Base-by-base conservation (phyloP, 2,113 vertebrate genomes). In the Orcinus orca region DNA sequence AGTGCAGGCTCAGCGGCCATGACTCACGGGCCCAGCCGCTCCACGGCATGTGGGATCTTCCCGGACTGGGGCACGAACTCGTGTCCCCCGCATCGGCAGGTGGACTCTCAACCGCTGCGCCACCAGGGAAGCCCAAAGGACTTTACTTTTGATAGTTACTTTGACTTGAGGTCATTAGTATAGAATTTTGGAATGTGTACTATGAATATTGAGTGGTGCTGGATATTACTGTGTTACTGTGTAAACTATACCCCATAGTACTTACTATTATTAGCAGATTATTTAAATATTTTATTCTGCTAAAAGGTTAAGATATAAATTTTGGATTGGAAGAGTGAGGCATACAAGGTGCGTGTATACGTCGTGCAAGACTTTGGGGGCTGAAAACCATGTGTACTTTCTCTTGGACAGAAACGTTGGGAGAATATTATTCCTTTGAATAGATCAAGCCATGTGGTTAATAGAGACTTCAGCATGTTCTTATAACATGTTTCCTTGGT, bases 201-300 rank as follows among this genome's bases (percentile, higher is more conserved):
- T n/a, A 21, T 36, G 70, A 83, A 68, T 93, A 73, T 95, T 95
- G 92, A 80, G 36, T 90, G 95, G 76, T 96, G 21, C 6, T 63
- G 4, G 31, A 41, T 85, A 31, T 21, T 3, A 38, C 33, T 79
- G 9, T 81, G n/a, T 20, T 68, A 44, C 38, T 67, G 33, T 90
- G 25, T 82, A 73, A 91, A 60, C 29, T 36, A 63, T 65, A 84
- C 3, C 33, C 8, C 77, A 0, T 73, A 41, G 63, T 91, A 93
- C 55, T 90, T 83, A 91, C 1, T 84, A n/a, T n/a, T n/a, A n/a
- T n/a, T n/a, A n/a, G n/a, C n/a, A n/a, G 47, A 91, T 38, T 92
- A 86, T 20, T 77, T 90, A 88, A 74, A 31, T 84, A 41, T n/a
- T n/a, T n/a, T n/a, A n/a, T 71, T 85, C 31, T 92, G 36, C 23